Evolutionary conservation across 2,113 vertebrate species (phyloP).

Genomic region (Hystrix cristata): DNA sequence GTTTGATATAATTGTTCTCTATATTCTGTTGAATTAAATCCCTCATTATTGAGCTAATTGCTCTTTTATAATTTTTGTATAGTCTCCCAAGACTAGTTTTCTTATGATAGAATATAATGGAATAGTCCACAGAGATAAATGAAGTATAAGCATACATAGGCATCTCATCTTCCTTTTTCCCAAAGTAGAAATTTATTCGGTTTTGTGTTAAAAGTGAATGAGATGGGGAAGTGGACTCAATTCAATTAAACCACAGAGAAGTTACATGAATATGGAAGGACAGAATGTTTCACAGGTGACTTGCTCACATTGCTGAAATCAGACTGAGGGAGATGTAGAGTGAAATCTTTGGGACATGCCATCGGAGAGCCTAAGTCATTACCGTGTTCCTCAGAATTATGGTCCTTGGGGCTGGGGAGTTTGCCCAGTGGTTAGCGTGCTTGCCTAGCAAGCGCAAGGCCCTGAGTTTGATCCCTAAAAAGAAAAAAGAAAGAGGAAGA

Average conservation of each 20-base stretch:
- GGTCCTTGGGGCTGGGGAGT: not conserved
- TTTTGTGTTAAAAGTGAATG: conserved; percentile 54
- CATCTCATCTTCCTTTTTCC: not conserved
- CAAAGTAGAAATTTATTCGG: conserved; percentile 42
- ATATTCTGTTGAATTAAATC: conserved; percentile 52
- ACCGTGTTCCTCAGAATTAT: not conserved
- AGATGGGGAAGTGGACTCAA: not conserved
- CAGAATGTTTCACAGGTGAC: not conserved
- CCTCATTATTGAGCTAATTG: conserved; percentile 45
- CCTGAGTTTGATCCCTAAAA: too few species aligned
- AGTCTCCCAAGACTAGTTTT: conserved; percentile 25
- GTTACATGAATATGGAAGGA: not conserved
- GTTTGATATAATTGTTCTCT: conserved; percentile 7
- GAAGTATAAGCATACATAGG: not conserved
- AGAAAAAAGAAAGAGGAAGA: too few species aligned
- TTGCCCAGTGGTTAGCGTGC: too few species aligned
- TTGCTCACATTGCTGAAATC: not conserved
- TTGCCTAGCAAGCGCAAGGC: too few species aligned
- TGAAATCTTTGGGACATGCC: not conserved
- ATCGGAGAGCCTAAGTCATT: not conserved
- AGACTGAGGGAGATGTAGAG: not conserved
- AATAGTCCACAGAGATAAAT: conserved; percentile 30
- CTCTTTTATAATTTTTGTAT: conserved; percentile 51
- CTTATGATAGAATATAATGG: not conserved
- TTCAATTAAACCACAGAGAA: conserved; percentile 47